Evolutionary conservation across 2,888 invertebrate genomes (phyloP).

Genomic region (Embidobia sp.): DNA sequence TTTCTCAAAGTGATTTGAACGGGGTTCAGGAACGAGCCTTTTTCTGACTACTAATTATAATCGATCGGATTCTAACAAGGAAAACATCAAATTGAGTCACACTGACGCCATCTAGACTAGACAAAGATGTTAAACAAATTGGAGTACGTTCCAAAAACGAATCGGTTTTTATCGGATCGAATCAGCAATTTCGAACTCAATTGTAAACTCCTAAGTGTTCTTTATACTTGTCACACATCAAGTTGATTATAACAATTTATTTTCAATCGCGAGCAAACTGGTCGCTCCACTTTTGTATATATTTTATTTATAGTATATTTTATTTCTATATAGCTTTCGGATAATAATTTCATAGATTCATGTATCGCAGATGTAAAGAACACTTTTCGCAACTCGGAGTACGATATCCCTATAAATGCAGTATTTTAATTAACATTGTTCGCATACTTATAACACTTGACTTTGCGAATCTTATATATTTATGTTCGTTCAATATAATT

Average conservation of each 20-base stretch:
- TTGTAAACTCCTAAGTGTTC: too few relatives aligned
- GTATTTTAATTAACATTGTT: conserved; percentile 13
- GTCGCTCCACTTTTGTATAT: too few relatives aligned
- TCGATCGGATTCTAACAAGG: conserved; percentile 24
- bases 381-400: too few relatives aligned
- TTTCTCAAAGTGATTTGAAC: too few relatives aligned
- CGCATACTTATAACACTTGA: conserved; percentile 19
- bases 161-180: neutral
- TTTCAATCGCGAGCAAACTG: too few relatives aligned
- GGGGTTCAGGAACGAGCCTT: too few relatives aligned
- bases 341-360: neutral
- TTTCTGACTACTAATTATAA: conserved; percentile 13
- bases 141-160: neutral
- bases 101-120: conserved; percentile 13
- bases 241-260: too few relatives aligned
- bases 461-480: conserved; percentile 18
- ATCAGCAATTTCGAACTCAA: too few relatives aligned
- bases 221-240: too few relatives aligned
- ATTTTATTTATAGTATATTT: too few relatives aligned
- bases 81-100: conserved; percentile 35
- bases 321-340: too few relatives aligned
- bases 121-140: conserved; percentile 15
- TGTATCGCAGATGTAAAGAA: neutral
- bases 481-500: conserved; percentile 35
- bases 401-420: conserved; percentile 14